Percentiles rank a stretch among this genome's conserved stretches.
phyloP scores from a whole-genome alignment of 1,140 invertebrate species.

The Nephotettix cincticeps region DNA sequence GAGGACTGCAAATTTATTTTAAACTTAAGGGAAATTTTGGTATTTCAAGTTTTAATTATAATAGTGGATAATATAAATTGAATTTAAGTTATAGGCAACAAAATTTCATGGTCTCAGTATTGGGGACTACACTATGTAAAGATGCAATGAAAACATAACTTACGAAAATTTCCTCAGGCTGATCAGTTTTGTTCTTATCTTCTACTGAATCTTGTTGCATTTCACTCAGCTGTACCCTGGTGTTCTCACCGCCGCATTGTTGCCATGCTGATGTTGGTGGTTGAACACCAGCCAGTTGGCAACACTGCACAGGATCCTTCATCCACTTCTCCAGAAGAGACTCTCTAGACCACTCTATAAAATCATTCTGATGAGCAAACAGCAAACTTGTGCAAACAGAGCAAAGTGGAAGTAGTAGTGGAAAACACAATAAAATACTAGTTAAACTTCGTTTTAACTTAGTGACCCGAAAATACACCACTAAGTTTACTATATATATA shows the following conservation, averaged over 20 bases:
- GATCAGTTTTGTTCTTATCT: slow-evolving; percentile 10
- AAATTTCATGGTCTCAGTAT: not conserved
- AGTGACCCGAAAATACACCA: no score
- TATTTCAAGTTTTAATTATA: not conserved
- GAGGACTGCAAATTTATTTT: no score
- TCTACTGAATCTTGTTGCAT: not conserved
- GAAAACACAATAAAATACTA: no score
- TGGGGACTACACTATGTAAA: not conserved
- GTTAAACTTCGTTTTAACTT: no score
- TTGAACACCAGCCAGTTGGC: slow-evolving; percentile 65
- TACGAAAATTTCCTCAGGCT: slow-evolving; percentile 44
- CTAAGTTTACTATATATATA: no score
- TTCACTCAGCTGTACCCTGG: not conserved
- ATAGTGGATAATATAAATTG: not conserved
- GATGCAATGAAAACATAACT: slow-evolving; percentile 13
- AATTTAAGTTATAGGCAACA: not conserved
- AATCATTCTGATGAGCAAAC: no score
- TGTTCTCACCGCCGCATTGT: slow-evolving; percentile 16
- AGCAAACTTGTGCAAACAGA: no score
- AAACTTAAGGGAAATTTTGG: no score
- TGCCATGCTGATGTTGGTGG: slow-evolving; percentile 49
- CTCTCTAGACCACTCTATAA: slow-evolving; percentile 70
- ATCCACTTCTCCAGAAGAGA: slow-evolving; percentile 69
- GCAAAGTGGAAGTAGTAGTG: no score
- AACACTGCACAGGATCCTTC: slow-evolving; percentile 64